Evolutionary conservation across 1,140 invertebrate genomes (phyloP).

Genomic region (Ericerus pela): DNA sequence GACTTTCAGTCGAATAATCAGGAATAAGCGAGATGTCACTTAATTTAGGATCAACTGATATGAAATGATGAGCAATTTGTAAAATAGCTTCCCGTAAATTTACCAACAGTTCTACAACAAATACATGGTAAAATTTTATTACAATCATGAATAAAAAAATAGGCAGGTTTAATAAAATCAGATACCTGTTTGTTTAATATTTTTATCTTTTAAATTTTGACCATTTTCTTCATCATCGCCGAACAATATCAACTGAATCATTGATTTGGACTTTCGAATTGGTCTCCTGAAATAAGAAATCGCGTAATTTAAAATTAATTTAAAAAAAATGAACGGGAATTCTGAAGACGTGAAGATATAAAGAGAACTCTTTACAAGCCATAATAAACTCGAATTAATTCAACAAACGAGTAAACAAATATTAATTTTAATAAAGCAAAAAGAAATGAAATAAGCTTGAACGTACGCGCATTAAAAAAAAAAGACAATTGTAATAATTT

Average conservation of each 20-base stretch:
- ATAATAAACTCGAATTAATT: no score
- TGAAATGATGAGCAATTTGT: slow-evolving; percentile 76
- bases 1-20: slow-evolving; percentile 91
- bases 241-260: slow-evolving; percentile 79
- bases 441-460: no score
- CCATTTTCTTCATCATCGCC: slow-evolving; percentile 64
- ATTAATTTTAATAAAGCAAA: no score
- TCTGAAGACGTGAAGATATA: no score
- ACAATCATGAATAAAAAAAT: neutral
- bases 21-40: slow-evolving; percentile 61
- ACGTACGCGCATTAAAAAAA: no score
- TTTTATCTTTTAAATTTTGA: slow-evolving; percentile 84
- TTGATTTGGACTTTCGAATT: slow-evolving; percentile 78
- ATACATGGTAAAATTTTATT: neutral
- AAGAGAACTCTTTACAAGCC: no score
- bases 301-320: slow-evolving; percentile 10
- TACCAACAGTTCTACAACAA: slow-evolving; percentile 66
- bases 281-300: slow-evolving; percentile 46
- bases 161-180: slow-evolving; percentile 1
- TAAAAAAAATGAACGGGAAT: no score
- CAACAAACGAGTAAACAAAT: no score
- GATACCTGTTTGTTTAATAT: slow-evolving; percentile 78
- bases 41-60: slow-evolving; percentile 59
- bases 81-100: slow-evolving; percentile 91
- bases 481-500: no score